Conservation (phyloP, 2,113 vertebrate genomes). For the Lagopus muta region DNA sequence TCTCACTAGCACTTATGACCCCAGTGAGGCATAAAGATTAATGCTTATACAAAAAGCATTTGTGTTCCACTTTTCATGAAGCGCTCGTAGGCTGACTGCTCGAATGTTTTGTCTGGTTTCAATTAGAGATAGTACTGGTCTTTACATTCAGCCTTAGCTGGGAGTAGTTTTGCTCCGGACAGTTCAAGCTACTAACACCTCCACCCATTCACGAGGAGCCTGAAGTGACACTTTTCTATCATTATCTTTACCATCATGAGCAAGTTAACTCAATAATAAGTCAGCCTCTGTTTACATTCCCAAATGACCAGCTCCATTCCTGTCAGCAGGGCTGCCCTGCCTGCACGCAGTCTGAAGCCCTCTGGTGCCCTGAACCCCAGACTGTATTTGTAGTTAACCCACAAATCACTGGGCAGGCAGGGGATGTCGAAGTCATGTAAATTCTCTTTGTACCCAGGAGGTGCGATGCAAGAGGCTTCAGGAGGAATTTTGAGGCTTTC, state of each 20-base stretch:
- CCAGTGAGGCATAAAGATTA: constrained; percentile 11
- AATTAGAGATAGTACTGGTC: neutral
- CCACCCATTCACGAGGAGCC: neutral
- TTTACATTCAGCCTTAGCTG: neutral
- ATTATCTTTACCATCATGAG: neutral
- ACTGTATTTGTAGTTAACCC: neutral
- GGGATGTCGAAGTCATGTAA: neutral
- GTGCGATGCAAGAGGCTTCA: accelerated
- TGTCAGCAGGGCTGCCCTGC: neutral
- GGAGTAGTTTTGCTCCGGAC: neutral
- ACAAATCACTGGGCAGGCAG: neutral
- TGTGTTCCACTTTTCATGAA: constrained; percentile 9
- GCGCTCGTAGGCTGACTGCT: neutral
- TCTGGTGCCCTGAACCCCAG: neutral
- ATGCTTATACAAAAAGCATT: constrained; percentile 4
- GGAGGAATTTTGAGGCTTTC: neutral
- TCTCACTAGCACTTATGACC: neutral
- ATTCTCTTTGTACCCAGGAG: neutral
- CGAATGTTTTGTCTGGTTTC: neutral
- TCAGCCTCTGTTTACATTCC: neutral
- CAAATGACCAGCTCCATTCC: neutral
- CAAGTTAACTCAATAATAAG: neutral
- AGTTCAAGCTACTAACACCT: neutral
- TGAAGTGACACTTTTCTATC: neutral
- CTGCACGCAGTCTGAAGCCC: neutral